Base-by-base conservation (phyloP, 2,113 vertebrate species). In the Saguinus imperator region DNA sequence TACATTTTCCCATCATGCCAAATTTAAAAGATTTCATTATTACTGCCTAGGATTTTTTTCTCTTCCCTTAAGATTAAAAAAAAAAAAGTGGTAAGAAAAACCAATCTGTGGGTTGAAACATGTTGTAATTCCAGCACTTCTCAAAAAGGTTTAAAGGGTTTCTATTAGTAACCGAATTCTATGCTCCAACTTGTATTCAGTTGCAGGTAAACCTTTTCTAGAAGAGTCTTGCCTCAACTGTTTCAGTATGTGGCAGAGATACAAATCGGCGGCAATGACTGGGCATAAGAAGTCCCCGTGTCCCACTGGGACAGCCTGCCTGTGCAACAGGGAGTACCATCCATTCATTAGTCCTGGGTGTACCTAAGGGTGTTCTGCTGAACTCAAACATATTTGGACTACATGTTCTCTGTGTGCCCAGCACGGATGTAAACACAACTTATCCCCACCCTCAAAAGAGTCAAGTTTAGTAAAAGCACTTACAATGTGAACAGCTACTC, bases 21-120 rank as follows among this genome's bases (percentile, higher is more conserved):
- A 89, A 94, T 87, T 94, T 83, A 61, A 70, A 92, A 94, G 89
- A 95, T 80, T 87, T 93, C 64, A 93, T 61, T 93, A 89, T 89
- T 76, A 80, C 29, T 23, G 11, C 48, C n/a, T 57, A 80, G 45
- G 13, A 48, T 52, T n/a, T 32, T 40, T 5, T 10, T 11, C 48
- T 48, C 27, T 6, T n/a, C 50, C 12, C 52, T 45, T 76, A 95
- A 84, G 45, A 58, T 52, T 55, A 25, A 92, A 85, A 86, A 83
- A 61, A 87, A 40, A 70, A 43, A 61, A 82, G 20, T 25, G 25
- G 27, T 87, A 66, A 91, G 66, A 57, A 95, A 96, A 85, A 64
- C 27, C 17, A 95, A 70, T 2, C 20, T 81, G 11, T 48, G 11
- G 35, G 27, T 72, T 55, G 32, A 94, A 95, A 80, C 68, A 94